A percentile compares a stretch with the other conserved stretches of the same genome.
Conservation (phyloP, 2,113 vertebrate genomes). For the Toxostoma redivivum region DNA sequence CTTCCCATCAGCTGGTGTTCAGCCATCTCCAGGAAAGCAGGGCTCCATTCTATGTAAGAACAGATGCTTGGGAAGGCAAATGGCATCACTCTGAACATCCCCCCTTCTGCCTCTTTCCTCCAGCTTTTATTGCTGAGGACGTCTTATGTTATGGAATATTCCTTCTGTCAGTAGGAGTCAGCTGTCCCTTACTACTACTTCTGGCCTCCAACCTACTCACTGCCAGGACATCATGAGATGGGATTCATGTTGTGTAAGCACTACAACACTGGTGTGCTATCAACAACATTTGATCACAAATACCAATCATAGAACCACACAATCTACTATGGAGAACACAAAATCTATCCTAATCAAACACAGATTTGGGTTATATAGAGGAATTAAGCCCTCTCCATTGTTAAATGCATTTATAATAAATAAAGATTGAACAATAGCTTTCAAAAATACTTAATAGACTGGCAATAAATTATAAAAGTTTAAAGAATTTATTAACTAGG, state of each 20-base stretch:
- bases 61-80: not conserved
- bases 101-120: not conserved
- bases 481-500: not conserved
- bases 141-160: not conserved
- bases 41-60: not conserved
- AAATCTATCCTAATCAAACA: not conserved
- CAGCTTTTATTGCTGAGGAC: not conserved
- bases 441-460: not conserved
- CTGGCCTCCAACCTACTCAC: not conserved
- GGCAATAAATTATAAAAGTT: not conserved
- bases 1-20: not conserved
- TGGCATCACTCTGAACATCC: accelerated
- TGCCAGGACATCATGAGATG: not conserved
- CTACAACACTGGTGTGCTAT: not conserved
- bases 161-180: not conserved
- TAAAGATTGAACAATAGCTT: not conserved
- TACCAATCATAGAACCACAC: not conserved
- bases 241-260: not conserved
- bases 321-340: not conserved
- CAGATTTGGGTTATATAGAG: not conserved
- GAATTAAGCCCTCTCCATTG: not conserved
- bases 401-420: not conserved
- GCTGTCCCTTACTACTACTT: not conserved
- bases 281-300: not conserved
- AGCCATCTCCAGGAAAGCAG: not conserved